phyloP scores from a whole-genome alignment of 1,140 invertebrate species.

The Sinella curviseta region DNA sequence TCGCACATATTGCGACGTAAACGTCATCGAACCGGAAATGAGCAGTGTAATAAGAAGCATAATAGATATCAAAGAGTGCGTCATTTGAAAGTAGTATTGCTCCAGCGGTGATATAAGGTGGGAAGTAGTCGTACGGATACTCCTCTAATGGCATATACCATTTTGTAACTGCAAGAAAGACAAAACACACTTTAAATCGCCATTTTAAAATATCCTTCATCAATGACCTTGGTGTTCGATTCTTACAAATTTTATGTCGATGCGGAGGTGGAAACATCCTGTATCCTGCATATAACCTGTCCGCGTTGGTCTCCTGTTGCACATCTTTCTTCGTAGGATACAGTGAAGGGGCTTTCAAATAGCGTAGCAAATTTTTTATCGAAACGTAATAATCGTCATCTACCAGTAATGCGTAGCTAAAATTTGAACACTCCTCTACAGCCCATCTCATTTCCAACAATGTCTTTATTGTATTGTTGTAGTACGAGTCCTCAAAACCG shows the following conservation, averaged over 20 bases:
- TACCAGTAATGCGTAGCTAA: conserved; percentile 82
- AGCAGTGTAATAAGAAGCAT: conserved; percentile 74
- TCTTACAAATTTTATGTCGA: conserved; percentile 68
- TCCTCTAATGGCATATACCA: conserved; percentile 83
- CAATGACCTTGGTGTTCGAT: not conserved
- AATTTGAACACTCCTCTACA: conserved; percentile 68
- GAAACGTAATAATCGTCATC: conserved; percentile 94
- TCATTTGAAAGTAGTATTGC: conserved; percentile 76
- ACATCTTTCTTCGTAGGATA: conserved; percentile 60
- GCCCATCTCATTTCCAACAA: conserved; percentile 85
- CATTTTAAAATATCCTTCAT: not conserved
- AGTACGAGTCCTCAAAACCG: conserved; percentile 80
- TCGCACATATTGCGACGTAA: conserved; percentile 77
- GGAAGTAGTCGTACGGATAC: conserved; percentile 84
- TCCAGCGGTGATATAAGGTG: conserved; percentile 86
- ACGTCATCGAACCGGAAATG: conserved; percentile 87
- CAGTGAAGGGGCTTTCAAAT: conserved; percentile 68
- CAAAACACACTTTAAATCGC: not conserved
- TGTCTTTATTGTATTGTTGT: conserved; percentile 92
- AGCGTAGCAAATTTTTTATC: conserved; percentile 77
- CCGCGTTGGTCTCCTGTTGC: not conserved
- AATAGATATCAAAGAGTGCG: conserved; percentile 72
- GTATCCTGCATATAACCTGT: conserved; percentile 71
- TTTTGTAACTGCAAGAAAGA: conserved; percentile 58
- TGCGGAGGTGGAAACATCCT: conserved; percentile 75